phyloP scores from a whole-genome alignment of 2,888 invertebrate genomes.

The Ophion ventricosus region DNA sequence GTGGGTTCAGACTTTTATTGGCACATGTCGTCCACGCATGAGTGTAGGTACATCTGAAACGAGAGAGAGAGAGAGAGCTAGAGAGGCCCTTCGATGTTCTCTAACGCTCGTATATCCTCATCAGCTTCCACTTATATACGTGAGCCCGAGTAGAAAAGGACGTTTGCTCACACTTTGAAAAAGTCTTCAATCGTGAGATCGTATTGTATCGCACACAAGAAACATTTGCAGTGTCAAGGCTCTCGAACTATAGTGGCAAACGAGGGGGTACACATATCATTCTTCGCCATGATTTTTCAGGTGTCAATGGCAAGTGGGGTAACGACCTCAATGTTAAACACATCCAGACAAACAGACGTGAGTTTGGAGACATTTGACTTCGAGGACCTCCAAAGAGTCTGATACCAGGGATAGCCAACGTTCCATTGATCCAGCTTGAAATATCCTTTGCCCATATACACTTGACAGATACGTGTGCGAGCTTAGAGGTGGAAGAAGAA shows the following conservation, averaged over 20 bases:
- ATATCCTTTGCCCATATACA: conserved; percentile 11
- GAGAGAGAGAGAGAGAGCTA: conserved; percentile 14
- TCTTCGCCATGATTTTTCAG: conserved; percentile 68
- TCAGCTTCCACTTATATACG: conserved; percentile 58
- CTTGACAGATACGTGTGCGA: conserved; percentile 52
- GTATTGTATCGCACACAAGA: conserved; percentile 10
- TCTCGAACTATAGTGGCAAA: conserved; percentile 46
- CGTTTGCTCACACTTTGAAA: conserved; percentile 43
- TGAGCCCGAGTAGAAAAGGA: conserved; percentile 24
- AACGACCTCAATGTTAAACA: conserved; percentile 70
- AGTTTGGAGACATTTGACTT: no score
- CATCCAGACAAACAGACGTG: neutral
- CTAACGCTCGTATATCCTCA: conserved; percentile 64
- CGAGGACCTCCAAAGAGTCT: neutral
- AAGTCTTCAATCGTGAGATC: conserved; percentile 35
- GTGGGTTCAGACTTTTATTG: conserved; percentile 39
- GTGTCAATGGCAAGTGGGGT: conserved; percentile 77
- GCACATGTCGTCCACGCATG: conserved; percentile 25
- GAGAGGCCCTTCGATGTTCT: conserved; percentile 54
- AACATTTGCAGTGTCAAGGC: conserved; percentile 5
- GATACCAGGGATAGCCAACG: neutral
- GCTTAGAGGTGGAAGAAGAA: conserved; percentile 70
- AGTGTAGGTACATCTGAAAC: conserved; percentile 4
- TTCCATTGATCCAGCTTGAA: neutral
- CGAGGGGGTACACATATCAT: conserved; percentile 46